Conservation (phyloP, 2,888 invertebrate species). For the Aricia artaxerxes region DNA sequence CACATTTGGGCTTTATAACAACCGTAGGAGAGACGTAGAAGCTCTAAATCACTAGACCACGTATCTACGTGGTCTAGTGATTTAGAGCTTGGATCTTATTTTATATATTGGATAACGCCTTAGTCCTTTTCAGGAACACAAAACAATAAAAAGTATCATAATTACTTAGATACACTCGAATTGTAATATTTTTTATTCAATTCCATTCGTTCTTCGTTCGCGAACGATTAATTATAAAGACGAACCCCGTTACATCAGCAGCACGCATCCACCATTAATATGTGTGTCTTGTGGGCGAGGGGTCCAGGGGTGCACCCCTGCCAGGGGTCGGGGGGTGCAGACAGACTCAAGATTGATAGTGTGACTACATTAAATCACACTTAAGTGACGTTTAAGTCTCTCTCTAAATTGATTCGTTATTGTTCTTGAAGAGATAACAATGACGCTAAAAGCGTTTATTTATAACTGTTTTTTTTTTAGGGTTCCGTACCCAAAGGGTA, state of each 20-base stretch:
- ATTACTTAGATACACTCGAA: background rate
- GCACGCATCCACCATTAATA: constrained; percentile 61
- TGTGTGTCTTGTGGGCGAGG: constrained; percentile 43
- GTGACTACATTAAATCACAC: constrained; percentile 22
- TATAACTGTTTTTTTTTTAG: too few species aligned
- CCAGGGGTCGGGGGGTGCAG: background rate
- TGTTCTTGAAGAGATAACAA: background rate
- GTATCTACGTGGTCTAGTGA: too few species aligned
- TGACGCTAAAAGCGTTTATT: background rate
- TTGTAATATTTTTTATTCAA: background rate
- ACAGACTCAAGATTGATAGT: constrained; percentile 25
- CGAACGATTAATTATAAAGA: constrained; percentile 69
- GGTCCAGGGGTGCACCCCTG: constrained; percentile 3
- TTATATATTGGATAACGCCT: too few species aligned
- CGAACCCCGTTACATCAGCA: constrained; percentile 55
- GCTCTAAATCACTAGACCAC: too few species aligned
- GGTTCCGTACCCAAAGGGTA: too few species aligned
- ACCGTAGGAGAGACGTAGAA: too few species aligned
- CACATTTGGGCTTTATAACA: too few species aligned
- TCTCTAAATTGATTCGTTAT: background rate
- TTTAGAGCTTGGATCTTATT: too few species aligned
- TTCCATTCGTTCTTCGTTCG: constrained; percentile 39
- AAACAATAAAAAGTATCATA: background rate
- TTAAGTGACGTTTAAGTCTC: constrained; percentile 24
- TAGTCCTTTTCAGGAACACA: too few species aligned